Conservation (phyloP, 1,140 invertebrate species). For the Lasioglossum albipes region DNA sequence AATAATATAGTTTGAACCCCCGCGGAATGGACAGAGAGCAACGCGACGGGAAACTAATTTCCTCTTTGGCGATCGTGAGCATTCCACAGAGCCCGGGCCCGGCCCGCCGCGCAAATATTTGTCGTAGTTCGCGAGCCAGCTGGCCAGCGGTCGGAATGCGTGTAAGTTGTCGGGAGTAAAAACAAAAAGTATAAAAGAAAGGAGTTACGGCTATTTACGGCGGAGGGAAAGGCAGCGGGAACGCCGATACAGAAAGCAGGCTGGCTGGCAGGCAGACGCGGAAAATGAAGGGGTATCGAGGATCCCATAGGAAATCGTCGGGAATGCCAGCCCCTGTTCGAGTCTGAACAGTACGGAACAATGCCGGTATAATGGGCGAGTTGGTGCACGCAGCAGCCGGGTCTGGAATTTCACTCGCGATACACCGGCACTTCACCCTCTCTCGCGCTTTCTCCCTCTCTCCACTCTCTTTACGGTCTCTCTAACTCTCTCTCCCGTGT, state of each 20-base stretch:
- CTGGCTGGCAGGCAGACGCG: conserved; percentile 16
- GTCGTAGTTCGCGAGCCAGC: background rate
- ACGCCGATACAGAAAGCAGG: background rate
- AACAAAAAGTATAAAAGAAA: background rate
- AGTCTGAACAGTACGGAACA: conserved; percentile 56
- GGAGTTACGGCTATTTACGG: conserved; percentile 18
- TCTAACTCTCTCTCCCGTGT: background rate
- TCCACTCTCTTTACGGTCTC: too few relatives aligned
- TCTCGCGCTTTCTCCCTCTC: too few relatives aligned
- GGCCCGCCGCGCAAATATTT: background rate
- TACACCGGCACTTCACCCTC: background rate
- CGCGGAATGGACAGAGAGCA: background rate
- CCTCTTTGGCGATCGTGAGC: background rate
- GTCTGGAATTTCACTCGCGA: conserved; percentile 43
- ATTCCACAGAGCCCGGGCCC: background rate
- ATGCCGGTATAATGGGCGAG: conserved; percentile 60
- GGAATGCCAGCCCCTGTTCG: conserved; percentile 56
- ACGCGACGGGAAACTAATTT: background rate
- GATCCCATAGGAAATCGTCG: conserved; percentile 62
- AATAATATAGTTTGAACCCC: background rate
- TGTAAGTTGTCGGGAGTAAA: background rate
- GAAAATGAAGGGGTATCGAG: conserved; percentile 51
- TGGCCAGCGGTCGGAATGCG: background rate
- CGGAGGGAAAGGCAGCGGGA: conserved; percentile 7
- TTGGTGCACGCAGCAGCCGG: conserved; percentile 45